A percentile compares a stretch with the other conserved stretches of the same genome.
Conservation (phyloP, 2,888 invertebrate genomes). For the Unio pictorum region DNA sequence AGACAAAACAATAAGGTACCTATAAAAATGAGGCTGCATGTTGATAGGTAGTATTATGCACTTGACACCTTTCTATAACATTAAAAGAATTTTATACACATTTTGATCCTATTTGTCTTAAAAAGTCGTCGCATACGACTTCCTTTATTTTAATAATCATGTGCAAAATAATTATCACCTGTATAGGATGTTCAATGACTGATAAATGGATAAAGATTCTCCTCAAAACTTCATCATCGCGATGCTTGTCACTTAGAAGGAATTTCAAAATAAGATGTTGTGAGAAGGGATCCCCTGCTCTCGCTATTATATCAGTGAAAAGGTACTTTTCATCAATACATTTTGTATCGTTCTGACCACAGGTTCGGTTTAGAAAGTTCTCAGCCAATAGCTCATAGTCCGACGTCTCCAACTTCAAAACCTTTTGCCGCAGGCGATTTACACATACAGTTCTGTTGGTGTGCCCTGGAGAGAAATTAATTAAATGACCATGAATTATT, state of each 20-base stretch:
- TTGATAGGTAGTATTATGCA: too few relatives aligned
- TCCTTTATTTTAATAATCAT: too few relatives aligned
- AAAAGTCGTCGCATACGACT: too few relatives aligned
- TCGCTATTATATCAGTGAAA: slow-evolving; percentile 41
- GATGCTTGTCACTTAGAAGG: slow-evolving; percentile 18
- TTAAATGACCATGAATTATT: too few relatives aligned
- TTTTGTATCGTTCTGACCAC: slow-evolving; percentile 21
- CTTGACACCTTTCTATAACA: too few relatives aligned
- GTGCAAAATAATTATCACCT: slow-evolving; percentile 6
- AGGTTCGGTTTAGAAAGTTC: slow-evolving; percentile 20
- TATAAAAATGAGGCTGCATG: too few relatives aligned
- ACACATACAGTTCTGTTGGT: slow-evolving; percentile 43
- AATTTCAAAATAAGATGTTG: slow-evolving; percentile 35
- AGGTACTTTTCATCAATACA: slow-evolving; percentile 38
- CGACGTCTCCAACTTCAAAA: slow-evolving; percentile 22
- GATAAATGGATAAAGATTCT: slow-evolving; percentile 26
- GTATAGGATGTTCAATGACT: slow-evolving; percentile 14
- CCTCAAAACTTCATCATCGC: slow-evolving; percentile 19
- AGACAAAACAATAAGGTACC: too few relatives aligned
- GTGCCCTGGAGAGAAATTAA: slow-evolving; percentile 23
- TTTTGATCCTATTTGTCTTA: too few relatives aligned
- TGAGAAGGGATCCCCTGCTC: slow-evolving; percentile 31
- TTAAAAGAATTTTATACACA: too few relatives aligned
- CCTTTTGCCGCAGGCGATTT: slow-evolving; percentile 25
- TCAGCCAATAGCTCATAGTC: slow-evolving; percentile 31